phyloP scores from a whole-genome alignment of 2,113 vertebrate genomes.

The Galeopterus variegatus region DNA sequence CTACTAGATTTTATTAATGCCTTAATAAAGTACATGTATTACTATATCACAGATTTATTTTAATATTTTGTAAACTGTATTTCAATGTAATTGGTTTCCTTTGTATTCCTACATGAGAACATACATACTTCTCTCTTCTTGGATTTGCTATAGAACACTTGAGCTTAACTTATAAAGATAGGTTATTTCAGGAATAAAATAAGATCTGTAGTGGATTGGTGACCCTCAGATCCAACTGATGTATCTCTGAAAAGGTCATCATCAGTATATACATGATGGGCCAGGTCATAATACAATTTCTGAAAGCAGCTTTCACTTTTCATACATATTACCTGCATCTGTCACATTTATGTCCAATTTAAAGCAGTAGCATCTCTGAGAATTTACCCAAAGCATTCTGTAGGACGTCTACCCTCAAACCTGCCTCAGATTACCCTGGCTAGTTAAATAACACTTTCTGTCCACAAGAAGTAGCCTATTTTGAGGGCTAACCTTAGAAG shows the following conservation, averaged over 20 bases:
- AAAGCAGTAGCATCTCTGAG: neutral
- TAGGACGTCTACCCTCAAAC: neutral
- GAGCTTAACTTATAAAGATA: constrained; percentile 7
- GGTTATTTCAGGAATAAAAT: constrained; percentile 10
- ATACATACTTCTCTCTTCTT: neutral
- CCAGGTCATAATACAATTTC: neutral
- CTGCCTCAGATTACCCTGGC: neutral
- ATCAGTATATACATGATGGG: neutral
- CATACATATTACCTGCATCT: neutral
- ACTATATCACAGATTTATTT: constrained; percentile 33
- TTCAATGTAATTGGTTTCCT: neutral
- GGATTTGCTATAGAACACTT: neutral
- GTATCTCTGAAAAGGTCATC: neutral
- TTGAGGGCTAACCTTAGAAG: neutral
- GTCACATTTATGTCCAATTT: neutral
- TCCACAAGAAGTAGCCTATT: neutral
- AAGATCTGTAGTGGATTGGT: neutral
- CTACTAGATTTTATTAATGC: constrained; percentile 3
- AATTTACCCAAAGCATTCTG: neutral
- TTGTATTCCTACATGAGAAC: neutral
- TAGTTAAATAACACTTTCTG: constrained; percentile 15
- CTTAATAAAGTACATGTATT: constrained; percentile 1
- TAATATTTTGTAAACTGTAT: constrained; percentile 45
- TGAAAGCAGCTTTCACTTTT: neutral
- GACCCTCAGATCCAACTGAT: neutral